These are phyloP conservation scores for Ochropleura leucogaster DNA, from an alignment of 2,888 invertebrate species.

Conservation along the genomic window DNA sequence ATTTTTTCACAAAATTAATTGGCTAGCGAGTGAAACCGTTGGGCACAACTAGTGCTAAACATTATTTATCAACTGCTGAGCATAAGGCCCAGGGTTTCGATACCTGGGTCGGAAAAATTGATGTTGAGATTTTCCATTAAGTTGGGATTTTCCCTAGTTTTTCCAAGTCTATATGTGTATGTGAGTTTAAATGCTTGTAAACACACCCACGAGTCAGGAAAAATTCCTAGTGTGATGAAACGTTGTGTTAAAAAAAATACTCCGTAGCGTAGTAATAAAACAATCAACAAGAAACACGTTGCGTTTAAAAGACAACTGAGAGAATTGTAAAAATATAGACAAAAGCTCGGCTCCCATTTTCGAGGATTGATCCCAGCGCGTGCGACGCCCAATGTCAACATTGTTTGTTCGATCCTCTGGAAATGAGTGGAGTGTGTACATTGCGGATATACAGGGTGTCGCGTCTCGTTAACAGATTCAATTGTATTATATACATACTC, in stretches of 20 bases:
- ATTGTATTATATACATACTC: constrained; percentile 70
- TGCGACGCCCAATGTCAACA: constrained; percentile 71
- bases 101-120: too few species aligned
- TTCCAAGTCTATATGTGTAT: too few species aligned
- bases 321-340: neutral
- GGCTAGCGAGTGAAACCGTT: too few species aligned
- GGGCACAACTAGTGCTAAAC: too few species aligned
- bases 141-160: too few species aligned
- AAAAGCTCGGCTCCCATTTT: constrained; percentile 43
- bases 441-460: constrained; percentile 68
- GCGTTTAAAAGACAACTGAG: neutral
- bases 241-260: neutral
- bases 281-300: neutral
- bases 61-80: too few species aligned
- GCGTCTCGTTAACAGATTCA: constrained; percentile 76
- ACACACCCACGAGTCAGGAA: too few species aligned
- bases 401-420: constrained; percentile 67
- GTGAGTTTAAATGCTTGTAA: too few species aligned
- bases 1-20: too few species aligned
- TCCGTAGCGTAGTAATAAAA: neutral
- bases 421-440: constrained; percentile 65
- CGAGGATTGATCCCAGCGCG: constrained; percentile 60
- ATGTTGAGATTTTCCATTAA: too few species aligned
- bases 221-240: too few species aligned
- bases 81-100: too few species aligned